phyloP scores from a whole-genome alignment of 2,797 vertebrate genomes.

The Danio jaintianensis region DNA sequence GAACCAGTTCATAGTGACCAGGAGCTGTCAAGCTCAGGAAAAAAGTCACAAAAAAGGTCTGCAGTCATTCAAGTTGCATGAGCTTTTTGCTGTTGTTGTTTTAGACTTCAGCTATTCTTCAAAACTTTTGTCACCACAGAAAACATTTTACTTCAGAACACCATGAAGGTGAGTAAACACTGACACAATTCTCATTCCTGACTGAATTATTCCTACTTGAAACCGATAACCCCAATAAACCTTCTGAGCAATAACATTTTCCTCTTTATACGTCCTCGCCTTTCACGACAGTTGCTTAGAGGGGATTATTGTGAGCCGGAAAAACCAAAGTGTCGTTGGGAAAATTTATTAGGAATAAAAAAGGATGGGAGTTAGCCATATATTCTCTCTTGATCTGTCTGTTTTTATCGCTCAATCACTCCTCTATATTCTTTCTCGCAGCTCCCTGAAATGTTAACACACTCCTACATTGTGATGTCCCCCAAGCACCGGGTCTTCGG shows the following conservation, averaged over 20 bases:
- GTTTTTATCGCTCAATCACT: slow-evolving; percentile 25
- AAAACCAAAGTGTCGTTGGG: background rate
- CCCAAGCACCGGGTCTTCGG: slow-evolving; percentile 49
- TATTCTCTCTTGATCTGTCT: slow-evolving; percentile 26
- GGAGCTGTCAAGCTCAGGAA: background rate
- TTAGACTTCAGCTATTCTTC: background rate
- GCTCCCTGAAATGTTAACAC: slow-evolving; percentile 55
- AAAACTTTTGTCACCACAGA: background rate
- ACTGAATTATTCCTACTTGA: background rate
- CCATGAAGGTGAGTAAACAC: background rate
- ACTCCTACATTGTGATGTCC: slow-evolving; percentile 56
- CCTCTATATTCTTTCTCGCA: slow-evolving; percentile 57
- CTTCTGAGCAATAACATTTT: background rate
- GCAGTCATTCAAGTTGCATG: background rate
- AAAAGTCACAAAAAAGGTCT: background rate
- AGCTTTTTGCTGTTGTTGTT: background rate
- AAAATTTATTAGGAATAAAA: slow-evolving; percentile 32
- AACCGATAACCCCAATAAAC: background rate
- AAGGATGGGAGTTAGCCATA: background rate
- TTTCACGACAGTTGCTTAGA: slow-evolving; percentile 15
- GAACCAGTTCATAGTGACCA: background rate
- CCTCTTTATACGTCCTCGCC: background rate
- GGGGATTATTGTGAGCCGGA: background rate
- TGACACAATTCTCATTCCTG: background rate
- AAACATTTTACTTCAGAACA: background rate